Conservation (phyloP, 2,113 vertebrate species). For the Menidia beryllina region DNA sequence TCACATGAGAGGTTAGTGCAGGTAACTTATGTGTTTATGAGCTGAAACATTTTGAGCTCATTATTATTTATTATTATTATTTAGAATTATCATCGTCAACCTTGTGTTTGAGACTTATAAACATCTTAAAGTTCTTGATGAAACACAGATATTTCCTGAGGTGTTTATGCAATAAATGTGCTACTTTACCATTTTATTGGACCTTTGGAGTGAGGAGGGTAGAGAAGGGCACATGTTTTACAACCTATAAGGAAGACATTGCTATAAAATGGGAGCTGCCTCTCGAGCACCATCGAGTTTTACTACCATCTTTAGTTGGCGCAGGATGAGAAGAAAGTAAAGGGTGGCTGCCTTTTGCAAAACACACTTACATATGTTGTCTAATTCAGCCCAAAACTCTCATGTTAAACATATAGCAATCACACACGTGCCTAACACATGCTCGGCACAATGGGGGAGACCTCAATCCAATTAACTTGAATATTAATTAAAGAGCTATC, state of each 20-base stretch:
- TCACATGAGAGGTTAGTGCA: slow-evolving; percentile 12
- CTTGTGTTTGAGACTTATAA: slow-evolving; percentile 32
- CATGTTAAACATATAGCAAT: slow-evolving; percentile 23
- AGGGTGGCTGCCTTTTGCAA: slow-evolving; percentile 35
- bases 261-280: slow-evolving; percentile 72
- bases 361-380: slow-evolving; percentile 20
- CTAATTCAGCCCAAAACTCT: slow-evolving; percentile 42
- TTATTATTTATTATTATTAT: too few species aligned
- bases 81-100: slow-evolving; percentile 26
- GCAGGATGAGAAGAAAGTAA: slow-evolving; percentile 52
- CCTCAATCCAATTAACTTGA: slow-evolving; percentile 79
- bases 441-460: slow-evolving; percentile 62
- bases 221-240: slow-evolving; percentile 66
- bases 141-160: slow-evolving; percentile 34
- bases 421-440: slow-evolving; percentile 32
- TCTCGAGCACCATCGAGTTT: slow-evolving; percentile 74
- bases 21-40: slow-evolving; percentile 15
- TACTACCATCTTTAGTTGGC: slow-evolving; percentile 67
- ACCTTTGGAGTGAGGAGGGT: slow-evolving; percentile 57
- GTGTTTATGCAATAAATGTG: slow-evolving; percentile 64
- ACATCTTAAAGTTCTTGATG: slow-evolving; percentile 32
- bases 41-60: too few species aligned
- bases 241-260: slow-evolving; percentile 67
- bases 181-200: slow-evolving; percentile 60
- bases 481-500: slow-evolving; percentile 81